A percentile compares a stretch with the other conserved stretches of the same genome.
These are phyloP conservation scores for Baryphthengus martii DNA, from an alignment of 2,113 vertebrate genomes.

Conservation along the genomic window DNA sequence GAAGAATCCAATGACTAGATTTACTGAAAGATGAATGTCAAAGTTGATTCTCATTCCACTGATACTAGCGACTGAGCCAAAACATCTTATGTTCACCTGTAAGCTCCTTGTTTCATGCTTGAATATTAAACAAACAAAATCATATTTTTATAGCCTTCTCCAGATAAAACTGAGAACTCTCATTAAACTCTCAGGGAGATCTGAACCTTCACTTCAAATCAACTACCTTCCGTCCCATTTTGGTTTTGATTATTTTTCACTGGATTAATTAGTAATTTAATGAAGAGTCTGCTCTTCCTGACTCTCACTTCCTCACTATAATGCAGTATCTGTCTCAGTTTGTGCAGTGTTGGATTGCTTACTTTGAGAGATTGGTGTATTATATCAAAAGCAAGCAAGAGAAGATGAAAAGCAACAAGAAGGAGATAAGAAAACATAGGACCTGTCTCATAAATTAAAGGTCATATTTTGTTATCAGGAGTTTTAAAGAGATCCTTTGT, in stretches of 20 bases:
- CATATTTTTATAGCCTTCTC: not conserved
- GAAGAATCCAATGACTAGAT: not conserved
- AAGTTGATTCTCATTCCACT: not conserved
- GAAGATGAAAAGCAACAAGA: constrained; percentile 58
- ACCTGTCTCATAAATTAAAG: constrained; percentile 64
- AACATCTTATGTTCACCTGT: not conserved
- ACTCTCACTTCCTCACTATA: not conserved
- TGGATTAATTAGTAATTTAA: constrained; percentile 51
- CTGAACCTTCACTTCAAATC: not conserved
- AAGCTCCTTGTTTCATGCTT: not conserved
- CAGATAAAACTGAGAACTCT: not conserved
- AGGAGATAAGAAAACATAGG: constrained; percentile 59
- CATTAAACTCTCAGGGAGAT: not conserved
- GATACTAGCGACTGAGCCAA: not conserved
- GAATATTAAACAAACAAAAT: not conserved
- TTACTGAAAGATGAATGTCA: not conserved
- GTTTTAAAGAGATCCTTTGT: constrained; percentile 40
- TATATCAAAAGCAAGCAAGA: constrained; percentile 41
- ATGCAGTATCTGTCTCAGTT: not conserved
- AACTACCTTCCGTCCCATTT: not conserved
- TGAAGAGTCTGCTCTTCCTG: not conserved
- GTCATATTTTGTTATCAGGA: constrained; percentile 36
- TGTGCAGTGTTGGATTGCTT: not conserved
- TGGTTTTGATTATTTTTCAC: not conserved
- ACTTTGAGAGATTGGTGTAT: not conserved